A percentile compares a stretch with the other conserved stretches of the same genome.
phyloP scores from a whole-genome alignment of 2,113 vertebrate genomes.

The Charadrius vociferus region DNA sequence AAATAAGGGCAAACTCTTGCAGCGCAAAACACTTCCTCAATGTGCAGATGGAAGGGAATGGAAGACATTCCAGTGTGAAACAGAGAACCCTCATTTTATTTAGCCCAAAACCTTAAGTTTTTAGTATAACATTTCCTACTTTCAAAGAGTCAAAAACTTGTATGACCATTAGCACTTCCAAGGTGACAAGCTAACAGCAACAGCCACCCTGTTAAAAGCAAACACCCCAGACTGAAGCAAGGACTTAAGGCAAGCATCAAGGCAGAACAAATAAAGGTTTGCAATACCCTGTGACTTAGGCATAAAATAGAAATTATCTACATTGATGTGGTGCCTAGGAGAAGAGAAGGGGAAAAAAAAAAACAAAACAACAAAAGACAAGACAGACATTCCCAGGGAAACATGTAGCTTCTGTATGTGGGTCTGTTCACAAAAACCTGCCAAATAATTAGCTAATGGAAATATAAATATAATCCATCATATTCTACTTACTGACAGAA shows the following conservation, averaged over 20 bases:
- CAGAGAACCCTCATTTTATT: not conserved
- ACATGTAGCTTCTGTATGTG: not conserved
- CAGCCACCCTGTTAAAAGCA: not conserved
- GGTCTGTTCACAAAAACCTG: not conserved
- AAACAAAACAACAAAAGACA: not conserved
- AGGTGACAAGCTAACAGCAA: not conserved
- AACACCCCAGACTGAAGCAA: not conserved
- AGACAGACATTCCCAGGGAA: not conserved
- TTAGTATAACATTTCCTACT: not conserved
- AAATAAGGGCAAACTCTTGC: not conserved
- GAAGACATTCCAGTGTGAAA: not conserved
- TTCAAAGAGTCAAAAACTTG: not conserved
- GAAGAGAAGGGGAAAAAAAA: not conserved
- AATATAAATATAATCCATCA: not conserved
- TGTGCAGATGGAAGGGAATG: not conserved
- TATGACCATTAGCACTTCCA: not conserved
- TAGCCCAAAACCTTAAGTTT: not conserved
- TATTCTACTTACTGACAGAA: not conserved
- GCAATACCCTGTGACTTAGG: not conserved
- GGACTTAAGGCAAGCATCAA: not conserved
- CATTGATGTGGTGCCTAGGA: not conserved
- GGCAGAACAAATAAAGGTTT: not conserved
- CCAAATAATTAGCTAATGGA: not conserved
- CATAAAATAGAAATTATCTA: not conserved
- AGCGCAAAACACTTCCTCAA: accelerated